A percentile compares a stretch with the other conserved stretches of the same genome.
These are phyloP conservation scores for Perca schrenkii DNA, from an alignment of 2,113 vertebrate species.

Conservation along the genomic window DNA sequence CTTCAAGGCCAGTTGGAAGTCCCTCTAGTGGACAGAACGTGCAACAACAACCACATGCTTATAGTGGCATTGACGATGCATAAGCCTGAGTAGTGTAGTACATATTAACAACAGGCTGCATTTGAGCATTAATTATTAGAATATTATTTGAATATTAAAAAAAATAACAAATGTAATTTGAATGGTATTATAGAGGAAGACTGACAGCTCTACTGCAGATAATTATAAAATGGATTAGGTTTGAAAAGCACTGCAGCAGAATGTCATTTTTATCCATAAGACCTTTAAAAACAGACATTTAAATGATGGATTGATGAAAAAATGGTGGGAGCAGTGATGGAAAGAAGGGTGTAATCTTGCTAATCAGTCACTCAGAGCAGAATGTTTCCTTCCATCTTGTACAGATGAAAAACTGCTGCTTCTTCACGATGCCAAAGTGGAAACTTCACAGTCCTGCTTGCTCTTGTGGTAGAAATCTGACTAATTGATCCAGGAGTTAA, in stretches of 20 bases:
- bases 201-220: not conserved
- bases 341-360: not conserved
- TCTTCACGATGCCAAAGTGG: not conserved
- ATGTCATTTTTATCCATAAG: conserved; percentile 14
- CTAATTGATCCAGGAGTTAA: not conserved
- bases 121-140: too few relatives aligned
- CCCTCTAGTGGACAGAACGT: too few relatives aligned
- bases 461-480: not conserved
- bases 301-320: conserved; percentile 21
- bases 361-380: conserved; percentile 6
- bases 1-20: too few relatives aligned
- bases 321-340: not conserved
- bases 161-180: too few relatives aligned
- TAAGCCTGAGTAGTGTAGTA: too few relatives aligned
- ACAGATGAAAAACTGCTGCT: conserved; percentile 7
- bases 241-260: not conserved
- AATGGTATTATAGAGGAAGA: too few relatives aligned
- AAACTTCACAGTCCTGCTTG: not conserved
- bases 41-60: too few relatives aligned
- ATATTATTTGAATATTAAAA: too few relatives aligned
- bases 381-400: not conserved
- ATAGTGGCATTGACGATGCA: too few relatives aligned
- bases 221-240: conserved; percentile 20
- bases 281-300: conserved; percentile 42
- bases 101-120: too few relatives aligned